phyloP scores from a whole-genome alignment of 2,888 invertebrate species.

The Lapara coniferarum region DNA sequence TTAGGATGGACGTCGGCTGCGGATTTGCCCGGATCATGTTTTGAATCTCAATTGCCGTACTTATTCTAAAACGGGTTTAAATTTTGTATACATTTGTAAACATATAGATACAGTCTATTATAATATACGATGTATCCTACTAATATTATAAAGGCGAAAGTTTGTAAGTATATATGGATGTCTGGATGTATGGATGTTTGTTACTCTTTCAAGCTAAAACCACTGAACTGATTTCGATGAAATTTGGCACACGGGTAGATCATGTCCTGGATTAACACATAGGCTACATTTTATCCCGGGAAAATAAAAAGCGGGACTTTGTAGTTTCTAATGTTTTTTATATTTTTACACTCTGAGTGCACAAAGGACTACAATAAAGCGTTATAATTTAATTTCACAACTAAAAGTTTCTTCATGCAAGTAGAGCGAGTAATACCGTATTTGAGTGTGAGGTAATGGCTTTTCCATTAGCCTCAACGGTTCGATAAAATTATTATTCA shows the following conservation, averaged over 20 bases:
- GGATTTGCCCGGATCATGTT: constrained; percentile 16
- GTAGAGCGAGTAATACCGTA: no score
- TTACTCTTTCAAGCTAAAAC: no score
- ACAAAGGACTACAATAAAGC: not conserved
- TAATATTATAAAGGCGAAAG: no score
- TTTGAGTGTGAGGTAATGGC: not conserved
- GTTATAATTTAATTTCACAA: not conserved
- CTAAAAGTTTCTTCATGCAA: not conserved
- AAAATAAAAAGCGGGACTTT: no score
- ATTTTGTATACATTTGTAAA: constrained; percentile 1
- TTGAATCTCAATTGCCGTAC: constrained; percentile 23
- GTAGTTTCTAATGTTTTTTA: not conserved
- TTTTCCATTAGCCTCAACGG: not conserved
- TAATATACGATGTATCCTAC: not conserved
- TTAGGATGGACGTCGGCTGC: constrained; percentile 14
- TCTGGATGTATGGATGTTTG: no score
- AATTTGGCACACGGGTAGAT: no score
- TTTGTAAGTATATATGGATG: no score
- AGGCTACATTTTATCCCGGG: no score
- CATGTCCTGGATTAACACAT: no score
- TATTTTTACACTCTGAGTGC: not conserved
- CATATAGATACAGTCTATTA: not conserved
- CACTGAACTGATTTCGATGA: no score
- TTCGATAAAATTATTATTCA: not conserved
- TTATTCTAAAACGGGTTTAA: constrained; percentile 18